Base-by-base conservation (phyloP, 2,797 vertebrate species). In the Paguma larvata region DNA sequence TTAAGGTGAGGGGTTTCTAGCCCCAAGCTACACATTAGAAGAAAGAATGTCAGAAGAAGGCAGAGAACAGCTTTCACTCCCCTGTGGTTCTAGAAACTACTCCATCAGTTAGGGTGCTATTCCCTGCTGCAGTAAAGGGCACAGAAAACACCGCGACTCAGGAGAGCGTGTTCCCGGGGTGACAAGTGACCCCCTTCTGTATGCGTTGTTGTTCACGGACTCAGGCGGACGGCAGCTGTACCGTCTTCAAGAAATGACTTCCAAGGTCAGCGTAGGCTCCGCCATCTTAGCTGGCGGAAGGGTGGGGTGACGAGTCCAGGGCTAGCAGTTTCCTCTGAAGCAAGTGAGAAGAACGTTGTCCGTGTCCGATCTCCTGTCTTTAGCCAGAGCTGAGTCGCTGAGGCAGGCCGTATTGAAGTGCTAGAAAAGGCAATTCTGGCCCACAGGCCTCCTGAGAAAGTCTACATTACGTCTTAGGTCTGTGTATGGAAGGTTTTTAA, bases 231-330 rank as follows among this genome's bases (percentile, higher is more conserved):
- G 6, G 23, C 2, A 8, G 1, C 41, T 59, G 27, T 21, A 0
- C 16, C 2, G 0, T 21, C 79, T 65, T 78, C 6, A 27, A 1
- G 5, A 38, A 2, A 1, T 10, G 19, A 38, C 56, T 11, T 79
- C 10, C 32, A 67, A n/a, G 53, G 65, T 56, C 48, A 44, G 15
- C 3, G 1, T 14, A 21, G 80, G 32, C 32, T 3, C 6, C 1
- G 12, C 70, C 14, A 0, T 65, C 63, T 73, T 70, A 32, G 23
- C 44, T 0, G 27, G 23, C 0, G 13, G 27, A 68, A 38, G 19
- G 4, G 41, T 32, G 73, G 78, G 65, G 38, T 46, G 82, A 34
- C 56, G 44, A 0, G 23, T 41, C 7, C 67, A n/a, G 18, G 38
- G 21, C 11, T 3, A 70, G 38, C 82, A 44, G 27, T 21, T 18